phyloP scores from a whole-genome alignment of 2,113 vertebrate genomes.

The Otis tarda region DNA sequence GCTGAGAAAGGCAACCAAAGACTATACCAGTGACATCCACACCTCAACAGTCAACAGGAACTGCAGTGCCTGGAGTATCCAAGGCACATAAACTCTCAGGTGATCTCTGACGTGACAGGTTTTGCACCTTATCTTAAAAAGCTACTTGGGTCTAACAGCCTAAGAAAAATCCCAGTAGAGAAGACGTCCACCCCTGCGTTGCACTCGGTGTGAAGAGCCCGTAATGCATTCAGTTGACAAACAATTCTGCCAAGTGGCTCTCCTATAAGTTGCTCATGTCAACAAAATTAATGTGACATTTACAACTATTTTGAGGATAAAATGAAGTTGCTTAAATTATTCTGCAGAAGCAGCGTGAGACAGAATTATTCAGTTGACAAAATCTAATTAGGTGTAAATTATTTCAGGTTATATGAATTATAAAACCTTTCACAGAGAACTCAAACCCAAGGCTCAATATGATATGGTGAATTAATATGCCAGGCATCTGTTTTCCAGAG shows the following conservation, averaged over 20 bases:
- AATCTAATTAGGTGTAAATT: slow-evolving; percentile 84
- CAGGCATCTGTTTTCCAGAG: slow-evolving; percentile 11
- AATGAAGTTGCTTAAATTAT: slow-evolving; percentile 78
- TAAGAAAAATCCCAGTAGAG: background rate
- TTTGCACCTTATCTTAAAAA: background rate
- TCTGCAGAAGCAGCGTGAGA: slow-evolving; percentile 72
- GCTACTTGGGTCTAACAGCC: background rate
- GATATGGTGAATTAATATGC: slow-evolving; percentile 66
- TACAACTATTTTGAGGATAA: slow-evolving; percentile 80
- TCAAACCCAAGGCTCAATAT: slow-evolving; percentile 67
- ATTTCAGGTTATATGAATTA: slow-evolving; percentile 80
- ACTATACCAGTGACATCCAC: background rate
- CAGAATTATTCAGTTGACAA: slow-evolving; percentile 80
- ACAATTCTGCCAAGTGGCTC: slow-evolving; percentile 69
- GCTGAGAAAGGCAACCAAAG: background rate
- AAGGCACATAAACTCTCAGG: background rate
- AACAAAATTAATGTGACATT: slow-evolving; percentile 83
- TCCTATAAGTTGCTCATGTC: slow-evolving; percentile 67
- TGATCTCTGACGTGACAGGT: background rate
- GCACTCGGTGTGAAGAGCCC: background rate
- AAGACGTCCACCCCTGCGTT: background rate
- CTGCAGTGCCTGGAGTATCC: background rate
- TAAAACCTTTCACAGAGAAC: slow-evolving; percentile 75
- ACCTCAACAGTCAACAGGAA: background rate
- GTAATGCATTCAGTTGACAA: slow-evolving; percentile 64